A percentile compares a stretch with the other conserved stretches of the same genome.
Conservation (phyloP, 1,140 invertebrate genomes). For the Bombus breviceps region DNA sequence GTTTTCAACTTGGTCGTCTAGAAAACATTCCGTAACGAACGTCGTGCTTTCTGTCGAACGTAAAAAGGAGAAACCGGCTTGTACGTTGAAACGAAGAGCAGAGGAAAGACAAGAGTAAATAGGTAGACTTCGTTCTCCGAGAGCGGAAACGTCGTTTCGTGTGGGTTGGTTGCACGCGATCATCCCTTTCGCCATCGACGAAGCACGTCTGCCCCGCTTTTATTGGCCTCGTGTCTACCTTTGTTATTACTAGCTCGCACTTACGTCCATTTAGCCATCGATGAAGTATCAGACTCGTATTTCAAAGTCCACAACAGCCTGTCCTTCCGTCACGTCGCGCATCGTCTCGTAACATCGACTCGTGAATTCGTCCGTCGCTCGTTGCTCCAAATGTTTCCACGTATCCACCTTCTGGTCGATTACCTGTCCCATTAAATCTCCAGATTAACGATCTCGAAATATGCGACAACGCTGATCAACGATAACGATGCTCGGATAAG, state of each 20-base stretch:
- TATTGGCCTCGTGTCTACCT: slow-evolving; percentile 32
- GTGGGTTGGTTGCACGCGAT: slow-evolving; percentile 4
- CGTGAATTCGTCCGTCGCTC: slow-evolving; percentile 14
- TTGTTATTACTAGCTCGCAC: slow-evolving; percentile 36
- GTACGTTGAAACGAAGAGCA: too few species aligned
- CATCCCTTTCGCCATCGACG: slow-evolving; percentile 51
- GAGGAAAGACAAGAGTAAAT: not conserved
- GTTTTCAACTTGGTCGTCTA: too few species aligned
- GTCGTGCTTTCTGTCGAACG: not conserved
- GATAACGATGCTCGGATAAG: too few species aligned
- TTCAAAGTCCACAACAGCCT: slow-evolving; percentile 57
- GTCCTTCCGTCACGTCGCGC: not conserved
- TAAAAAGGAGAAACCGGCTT: not conserved
- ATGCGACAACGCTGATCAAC: too few species aligned
- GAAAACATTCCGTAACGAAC: too few species aligned
- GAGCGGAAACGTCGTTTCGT: not conserved
- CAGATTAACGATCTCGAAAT: accelerated
- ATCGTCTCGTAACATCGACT: slow-evolving; percentile 26
- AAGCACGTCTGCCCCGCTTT: slow-evolving; percentile 56
- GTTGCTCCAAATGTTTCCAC: not conserved
- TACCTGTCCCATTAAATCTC: not conserved
- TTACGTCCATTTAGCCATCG: slow-evolving; percentile 63
- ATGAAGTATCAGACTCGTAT: slow-evolving; percentile 57
- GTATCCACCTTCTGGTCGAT: not conserved
- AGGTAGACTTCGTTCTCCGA: not conserved